phyloP scores from a whole-genome alignment of 2,888 invertebrate species.

The Peribatodes rhomboidaria region DNA sequence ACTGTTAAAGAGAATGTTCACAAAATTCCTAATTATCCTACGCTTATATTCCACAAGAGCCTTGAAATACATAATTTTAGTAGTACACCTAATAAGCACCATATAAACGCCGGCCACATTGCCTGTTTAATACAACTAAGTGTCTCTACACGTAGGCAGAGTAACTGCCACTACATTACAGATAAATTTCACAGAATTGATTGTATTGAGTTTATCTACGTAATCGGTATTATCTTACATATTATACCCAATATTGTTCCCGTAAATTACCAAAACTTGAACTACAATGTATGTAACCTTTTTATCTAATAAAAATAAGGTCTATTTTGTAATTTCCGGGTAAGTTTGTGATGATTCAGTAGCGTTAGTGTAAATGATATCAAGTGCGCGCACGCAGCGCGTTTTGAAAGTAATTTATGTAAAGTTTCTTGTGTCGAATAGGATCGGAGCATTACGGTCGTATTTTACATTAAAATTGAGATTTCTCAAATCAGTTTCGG shows the following conservation, averaged over 20 bases:
- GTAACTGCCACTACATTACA: slow-evolving; percentile 31
- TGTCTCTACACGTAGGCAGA: slow-evolving; percentile 21
- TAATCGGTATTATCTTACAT: slow-evolving; percentile 64
- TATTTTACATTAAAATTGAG: slow-evolving; percentile 41
- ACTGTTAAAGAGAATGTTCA: background rate
- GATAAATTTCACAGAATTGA: slow-evolving; percentile 54
- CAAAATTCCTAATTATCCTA: background rate
- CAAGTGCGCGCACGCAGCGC: slow-evolving; percentile 36
- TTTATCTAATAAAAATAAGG: slow-evolving; percentile 22
- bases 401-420: slow-evolving; percentile 46
- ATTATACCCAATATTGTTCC: slow-evolving; percentile 62
- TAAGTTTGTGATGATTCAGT: slow-evolving; percentile 30
- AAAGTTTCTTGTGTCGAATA: slow-evolving; percentile 39
- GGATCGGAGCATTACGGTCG: slow-evolving; percentile 31
- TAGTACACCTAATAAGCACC: slow-evolving; percentile 13
- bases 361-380: slow-evolving; percentile 46
- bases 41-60: background rate
- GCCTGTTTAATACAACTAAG: slow-evolving; percentile 35
- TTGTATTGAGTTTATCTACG: slow-evolving; percentile 59
- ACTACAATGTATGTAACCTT: slow-evolving; percentile 7
- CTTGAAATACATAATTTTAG: slow-evolving; percentile 17
- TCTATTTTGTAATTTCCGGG: slow-evolving; percentile 12
- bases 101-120: slow-evolving; percentile 11
- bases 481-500: slow-evolving; percentile 36
- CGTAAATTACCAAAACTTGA: slow-evolving; percentile 34